Evolutionary conservation across 2,888 invertebrate species (phyloP).

Genomic region (Lydus trimaculatus): DNA sequence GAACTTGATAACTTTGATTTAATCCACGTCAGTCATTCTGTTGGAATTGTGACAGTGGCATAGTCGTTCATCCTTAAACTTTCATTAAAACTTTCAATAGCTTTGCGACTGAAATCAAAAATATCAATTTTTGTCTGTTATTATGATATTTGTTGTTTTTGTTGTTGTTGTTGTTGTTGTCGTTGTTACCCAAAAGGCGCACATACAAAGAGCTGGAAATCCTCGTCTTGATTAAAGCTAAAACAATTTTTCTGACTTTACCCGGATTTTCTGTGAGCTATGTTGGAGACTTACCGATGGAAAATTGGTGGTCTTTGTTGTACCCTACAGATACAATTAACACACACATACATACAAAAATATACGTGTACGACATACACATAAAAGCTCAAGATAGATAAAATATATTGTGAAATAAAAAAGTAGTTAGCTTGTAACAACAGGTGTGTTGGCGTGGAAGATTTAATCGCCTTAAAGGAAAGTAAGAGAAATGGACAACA

Average conservation of each 20-base stretch:
- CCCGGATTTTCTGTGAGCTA: background rate
- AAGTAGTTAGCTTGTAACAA: slow-evolving; percentile 16
- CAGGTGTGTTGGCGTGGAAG: slow-evolving; percentile 30
- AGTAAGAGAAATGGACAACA: slow-evolving; percentile 26
- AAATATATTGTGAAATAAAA: background rate
- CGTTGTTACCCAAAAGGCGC: no score
- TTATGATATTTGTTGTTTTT: background rate
- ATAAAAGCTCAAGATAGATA: background rate
- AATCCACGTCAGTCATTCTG: background rate
- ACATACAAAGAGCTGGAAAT: background rate
- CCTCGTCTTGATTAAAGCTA: background rate
- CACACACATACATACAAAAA: background rate
- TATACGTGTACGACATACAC: background rate
- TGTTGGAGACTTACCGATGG: background rate
- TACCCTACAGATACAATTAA: background rate
- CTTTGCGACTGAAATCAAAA: background rate
- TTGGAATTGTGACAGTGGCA: background rate
- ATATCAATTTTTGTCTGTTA: background rate
- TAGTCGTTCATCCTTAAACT: background rate
- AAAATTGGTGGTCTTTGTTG: background rate
- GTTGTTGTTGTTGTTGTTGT: background rate
- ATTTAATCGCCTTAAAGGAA: slow-evolving; percentile 25
- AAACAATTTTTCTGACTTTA: background rate
- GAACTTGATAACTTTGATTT: background rate
- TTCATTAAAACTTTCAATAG: background rate